Percentiles rank a stretch among this genome's conserved stretches.
Conservation (phyloP, 2,888 invertebrate genomes). For the Hypomecis atomaria region DNA sequence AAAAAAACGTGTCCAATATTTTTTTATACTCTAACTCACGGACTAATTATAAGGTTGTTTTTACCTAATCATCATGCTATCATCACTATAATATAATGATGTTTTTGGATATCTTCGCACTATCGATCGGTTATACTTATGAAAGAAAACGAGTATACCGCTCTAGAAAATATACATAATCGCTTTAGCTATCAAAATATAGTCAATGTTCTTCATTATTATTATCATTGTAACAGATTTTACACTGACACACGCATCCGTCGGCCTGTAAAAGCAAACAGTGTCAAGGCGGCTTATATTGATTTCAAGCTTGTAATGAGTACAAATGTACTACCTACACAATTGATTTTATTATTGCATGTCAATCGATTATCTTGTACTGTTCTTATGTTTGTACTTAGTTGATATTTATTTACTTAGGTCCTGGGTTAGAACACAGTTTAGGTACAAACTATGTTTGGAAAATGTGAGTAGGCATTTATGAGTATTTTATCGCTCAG, state of each 20-base stretch:
- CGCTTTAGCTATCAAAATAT: constrained; percentile 35
- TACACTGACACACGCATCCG: constrained; percentile 67
- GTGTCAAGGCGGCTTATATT: constrained; percentile 77
- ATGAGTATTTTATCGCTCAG: too few relatives aligned
- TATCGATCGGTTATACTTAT: too few relatives aligned
- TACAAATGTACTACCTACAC: constrained; percentile 59
- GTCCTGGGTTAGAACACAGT: too few relatives aligned
- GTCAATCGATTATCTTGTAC: constrained; percentile 47
- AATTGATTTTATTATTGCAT: constrained; percentile 57
- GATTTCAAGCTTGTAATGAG: constrained; percentile 75
- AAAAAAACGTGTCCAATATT: too few relatives aligned
- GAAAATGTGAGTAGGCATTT: too few relatives aligned
- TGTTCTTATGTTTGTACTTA: neutral
- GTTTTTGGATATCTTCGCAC: too few relatives aligned
- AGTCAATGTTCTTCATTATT: constrained; percentile 56
- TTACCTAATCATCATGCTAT: too few relatives aligned
- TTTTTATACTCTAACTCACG: too few relatives aligned
- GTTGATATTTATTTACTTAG: neutral
- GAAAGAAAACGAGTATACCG: too few relatives aligned
- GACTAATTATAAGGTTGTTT: too few relatives aligned
- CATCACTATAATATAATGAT: too few relatives aligned
- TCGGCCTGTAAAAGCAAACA: constrained; percentile 72
- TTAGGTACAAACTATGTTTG: too few relatives aligned
- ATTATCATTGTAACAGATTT: constrained; percentile 66
- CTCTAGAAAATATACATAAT: neutral